Conservation (phyloP, 2,113 vertebrate species). For the Tyrannus savana region DNA sequence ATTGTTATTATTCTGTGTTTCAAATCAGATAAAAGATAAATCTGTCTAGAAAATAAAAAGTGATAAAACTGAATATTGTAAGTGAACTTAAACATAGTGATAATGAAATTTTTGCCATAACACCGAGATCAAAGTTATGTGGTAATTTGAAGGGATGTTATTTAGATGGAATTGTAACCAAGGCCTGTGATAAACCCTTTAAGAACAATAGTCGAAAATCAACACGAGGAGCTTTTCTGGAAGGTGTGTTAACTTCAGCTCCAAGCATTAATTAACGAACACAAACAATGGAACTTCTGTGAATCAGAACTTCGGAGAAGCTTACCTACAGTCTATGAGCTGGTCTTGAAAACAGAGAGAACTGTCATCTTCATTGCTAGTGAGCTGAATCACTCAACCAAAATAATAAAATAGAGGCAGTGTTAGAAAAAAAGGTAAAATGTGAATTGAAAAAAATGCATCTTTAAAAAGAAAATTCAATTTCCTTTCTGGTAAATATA, state of each 20-base stretch:
- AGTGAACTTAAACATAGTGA: neutral
- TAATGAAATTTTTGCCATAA: neutral
- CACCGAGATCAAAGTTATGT: neutral
- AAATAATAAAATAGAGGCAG: neutral
- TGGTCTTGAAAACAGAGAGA: neutral
- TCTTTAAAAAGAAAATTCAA: neutral
- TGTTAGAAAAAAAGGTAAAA: neutral
- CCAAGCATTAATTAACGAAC: neutral
- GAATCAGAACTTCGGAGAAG: neutral
- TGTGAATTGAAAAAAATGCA: neutral
- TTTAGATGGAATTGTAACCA: neutral
- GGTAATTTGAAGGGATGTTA: neutral
- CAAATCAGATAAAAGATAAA: neutral
- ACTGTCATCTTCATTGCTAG: neutral
- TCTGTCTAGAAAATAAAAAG: neutral
- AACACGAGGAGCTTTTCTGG: neutral
- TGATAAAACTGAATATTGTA: neutral
- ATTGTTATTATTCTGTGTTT: neutral
- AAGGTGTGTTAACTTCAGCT: neutral
- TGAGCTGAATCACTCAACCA: neutral
- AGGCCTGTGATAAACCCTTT: neutral
- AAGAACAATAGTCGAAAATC: neutral
- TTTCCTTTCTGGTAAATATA: constrained; percentile 17
- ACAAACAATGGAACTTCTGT: neutral
- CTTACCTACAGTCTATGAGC: neutral